These are phyloP conservation scores for Trachythela sp. DNA, from an alignment of 64 coral and sea anemone species.

Conservation along the genomic window DNA sequence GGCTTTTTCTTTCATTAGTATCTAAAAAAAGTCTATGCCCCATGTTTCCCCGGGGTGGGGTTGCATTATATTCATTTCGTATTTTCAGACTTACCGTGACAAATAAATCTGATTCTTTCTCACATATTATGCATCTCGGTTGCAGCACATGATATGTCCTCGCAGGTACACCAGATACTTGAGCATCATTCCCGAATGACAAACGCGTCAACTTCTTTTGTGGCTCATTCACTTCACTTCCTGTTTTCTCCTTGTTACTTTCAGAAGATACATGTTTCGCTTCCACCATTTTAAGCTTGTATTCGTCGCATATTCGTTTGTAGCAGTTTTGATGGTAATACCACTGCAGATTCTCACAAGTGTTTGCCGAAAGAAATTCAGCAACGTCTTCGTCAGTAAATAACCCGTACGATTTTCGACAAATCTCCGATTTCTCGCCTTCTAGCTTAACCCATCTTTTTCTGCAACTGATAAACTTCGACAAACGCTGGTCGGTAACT, in stretches of 20 bases:
- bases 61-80: background rate
- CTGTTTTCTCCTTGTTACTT: background rate
- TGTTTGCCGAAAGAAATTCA: background rate
- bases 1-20: too few relatives aligned
- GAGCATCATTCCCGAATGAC: background rate
- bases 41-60: too few relatives aligned
- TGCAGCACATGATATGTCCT: background rate
- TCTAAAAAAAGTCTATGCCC: too few relatives aligned
- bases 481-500: background rate
- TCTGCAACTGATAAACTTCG: background rate
- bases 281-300: background rate
- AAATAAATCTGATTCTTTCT: slow-evolving; percentile 25
- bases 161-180: background rate
- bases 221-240: background rate
- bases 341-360: background rate
- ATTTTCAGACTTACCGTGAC: background rate
- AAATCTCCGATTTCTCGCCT: background rate
- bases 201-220: background rate
- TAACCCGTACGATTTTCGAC: background rate
- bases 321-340: slow-evolving; percentile 16
- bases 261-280: background rate
- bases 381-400: background rate
- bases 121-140: background rate
- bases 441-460: background rate
- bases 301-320: background rate